Conservation (phyloP, 2,888 invertebrate genomes). For the Volucella bombylans region DNA sequence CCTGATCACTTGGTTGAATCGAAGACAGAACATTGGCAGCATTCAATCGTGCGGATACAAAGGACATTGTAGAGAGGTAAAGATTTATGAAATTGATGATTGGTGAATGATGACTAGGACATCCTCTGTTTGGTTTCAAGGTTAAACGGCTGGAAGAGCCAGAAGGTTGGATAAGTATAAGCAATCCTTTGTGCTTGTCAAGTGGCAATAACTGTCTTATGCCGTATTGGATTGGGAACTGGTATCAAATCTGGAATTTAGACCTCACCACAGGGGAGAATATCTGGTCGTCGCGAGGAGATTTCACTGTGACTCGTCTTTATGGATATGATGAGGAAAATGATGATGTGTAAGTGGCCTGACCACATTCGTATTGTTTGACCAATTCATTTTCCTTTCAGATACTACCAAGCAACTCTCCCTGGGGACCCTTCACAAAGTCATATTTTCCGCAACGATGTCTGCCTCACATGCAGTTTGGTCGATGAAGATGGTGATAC, state of each 20-base stretch:
- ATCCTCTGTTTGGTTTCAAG: conserved; percentile 76
- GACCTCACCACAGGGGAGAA: conserved; percentile 79
- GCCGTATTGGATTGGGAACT: conserved; percentile 82
- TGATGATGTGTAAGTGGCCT: conserved; percentile 84
- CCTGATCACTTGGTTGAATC: conserved; percentile 91
- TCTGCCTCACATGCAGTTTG: conserved; percentile 88
- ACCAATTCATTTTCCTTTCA: conserved; percentile 78
- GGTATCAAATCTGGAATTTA: conserved; percentile 82
- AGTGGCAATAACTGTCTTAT: conserved; percentile 78
- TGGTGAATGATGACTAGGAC: not conserved
- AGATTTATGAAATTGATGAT: not conserved
- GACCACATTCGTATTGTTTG: not conserved
- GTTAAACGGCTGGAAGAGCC: conserved; percentile 84
- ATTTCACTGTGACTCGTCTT: conserved; percentile 85
- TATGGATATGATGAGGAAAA: conserved; percentile 86
- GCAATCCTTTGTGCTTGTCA: conserved; percentile 82
- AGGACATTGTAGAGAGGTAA: conserved; percentile 78
- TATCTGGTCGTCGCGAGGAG: conserved; percentile 80
- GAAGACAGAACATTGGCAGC: conserved; percentile 88
- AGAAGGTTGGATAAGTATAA: conserved; percentile 88
- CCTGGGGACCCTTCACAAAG: conserved; percentile 86
- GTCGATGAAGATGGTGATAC: conserved; percentile 84
- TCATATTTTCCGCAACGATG: conserved; percentile 85
- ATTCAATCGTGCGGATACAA: conserved; percentile 77
- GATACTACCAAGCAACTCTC: conserved; percentile 89